Conservation (phyloP, 2,888 invertebrate genomes). For the Fragum fragum region DNA sequence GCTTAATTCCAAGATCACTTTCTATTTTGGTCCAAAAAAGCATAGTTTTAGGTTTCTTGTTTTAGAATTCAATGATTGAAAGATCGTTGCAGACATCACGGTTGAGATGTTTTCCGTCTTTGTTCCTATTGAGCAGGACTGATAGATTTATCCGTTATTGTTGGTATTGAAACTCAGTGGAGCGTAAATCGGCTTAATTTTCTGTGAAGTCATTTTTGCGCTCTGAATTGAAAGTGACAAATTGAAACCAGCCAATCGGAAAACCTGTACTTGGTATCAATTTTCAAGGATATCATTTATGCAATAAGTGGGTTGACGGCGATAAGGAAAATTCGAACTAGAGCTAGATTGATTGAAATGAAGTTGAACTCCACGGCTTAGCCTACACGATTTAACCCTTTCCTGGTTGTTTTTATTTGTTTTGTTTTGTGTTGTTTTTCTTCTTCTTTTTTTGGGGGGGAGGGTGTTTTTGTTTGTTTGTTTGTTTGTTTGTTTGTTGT, state of each 20-base stretch:
- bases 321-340: too few species aligned
- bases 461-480: too few species aligned
- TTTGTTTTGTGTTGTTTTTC: too few species aligned
- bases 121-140: conserved; percentile 12
- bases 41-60: not conserved
- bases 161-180: conserved; percentile 6
- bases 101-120: not conserved
- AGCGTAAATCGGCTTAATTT: conserved; percentile 5
- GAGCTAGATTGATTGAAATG: too few species aligned
- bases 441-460: too few species aligned
- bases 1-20: too few species aligned
- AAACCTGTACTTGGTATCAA: conserved; percentile 12
- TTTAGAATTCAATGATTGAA: conserved; percentile 12
- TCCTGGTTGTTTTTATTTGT: too few species aligned
- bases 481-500: too few species aligned
- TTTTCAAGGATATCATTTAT: conserved; percentile 18
- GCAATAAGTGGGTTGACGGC: not conserved
- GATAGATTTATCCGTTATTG: conserved; percentile 8
- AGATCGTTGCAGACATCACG: not conserved
- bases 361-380: too few species aligned
- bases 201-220: conserved; percentile 16
- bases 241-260: conserved; percentile 9
- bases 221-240: conserved; percentile 31
- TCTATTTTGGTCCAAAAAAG: not conserved
- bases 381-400: too few species aligned